Base-by-base conservation (phyloP, 1,140 invertebrate genomes). In the Cyclina sinensis region DNA sequence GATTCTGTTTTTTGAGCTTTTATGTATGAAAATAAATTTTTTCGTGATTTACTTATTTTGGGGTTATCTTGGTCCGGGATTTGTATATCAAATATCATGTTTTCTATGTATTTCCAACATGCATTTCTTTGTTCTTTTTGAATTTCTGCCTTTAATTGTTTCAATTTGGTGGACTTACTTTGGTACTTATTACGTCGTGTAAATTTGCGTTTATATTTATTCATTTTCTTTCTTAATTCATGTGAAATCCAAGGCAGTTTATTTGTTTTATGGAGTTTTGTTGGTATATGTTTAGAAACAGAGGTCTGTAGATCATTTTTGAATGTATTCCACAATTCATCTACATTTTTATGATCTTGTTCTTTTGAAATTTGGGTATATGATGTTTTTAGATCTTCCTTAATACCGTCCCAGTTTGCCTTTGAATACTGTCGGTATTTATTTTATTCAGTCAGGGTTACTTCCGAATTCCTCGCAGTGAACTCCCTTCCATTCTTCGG, bases 11-110 rank as follows among this genome's bases (percentile, higher is more conserved):
- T 54, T 30, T 43, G 16, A 11, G 37, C 4, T 73, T 85, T 89
- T 51, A 89, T 89, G 27, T 85, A 89, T 30, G 87, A 83, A 27
- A 82, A 89, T 43, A 88, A 0, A 0, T 76, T 82, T 82, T 74
- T 76, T 11, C 46, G 30, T 7, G 18, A 57, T n/a, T 65, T 51
- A n/a, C 24, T 65, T 12, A 43, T 27, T 54, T 30, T 35, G n/a
- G 65, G 16, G 35, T 83, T 54, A 18, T 18, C 51, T 54, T 54
- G 12, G 12, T 18, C 12, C 2, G 21, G 12, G 51, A 54, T n/a
- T 11, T 3, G 21, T 7, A n/a, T 54, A 35, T 57, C 65, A 82
- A 43, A 43, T 7, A 43, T 43, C 62, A 43, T 4, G 43, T 43
- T 43, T 43, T 43, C 43, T 4, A 43, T 43, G 54, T 73, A 73